phyloP scores from a whole-genome alignment of 2,797 vertebrate species.

The Zenarchopterus dispar region DNA sequence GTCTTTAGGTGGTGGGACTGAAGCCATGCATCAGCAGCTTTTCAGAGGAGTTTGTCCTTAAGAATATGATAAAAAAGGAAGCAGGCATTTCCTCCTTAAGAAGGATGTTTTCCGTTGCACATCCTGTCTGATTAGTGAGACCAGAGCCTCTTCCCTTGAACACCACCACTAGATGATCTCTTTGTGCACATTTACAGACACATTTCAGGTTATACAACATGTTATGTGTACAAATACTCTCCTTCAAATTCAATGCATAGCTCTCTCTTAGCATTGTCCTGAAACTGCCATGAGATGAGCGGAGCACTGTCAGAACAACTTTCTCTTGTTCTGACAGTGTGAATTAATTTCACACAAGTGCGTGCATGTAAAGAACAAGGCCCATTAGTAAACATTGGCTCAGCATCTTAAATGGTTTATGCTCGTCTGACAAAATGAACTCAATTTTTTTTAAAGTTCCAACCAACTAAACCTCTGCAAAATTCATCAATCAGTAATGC shows the following conservation, averaged over 20 bases:
- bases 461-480: background rate
- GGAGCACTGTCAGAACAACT: too few species aligned
- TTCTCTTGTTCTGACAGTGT: background rate
- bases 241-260: slow-evolving; percentile 45
- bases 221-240: slow-evolving; percentile 38
- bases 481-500: background rate
- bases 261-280: slow-evolving; percentile 21
- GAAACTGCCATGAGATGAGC: slow-evolving; percentile 41
- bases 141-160: slow-evolving; percentile 59
- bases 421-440: background rate
- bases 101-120: slow-evolving; percentile 75
- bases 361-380: background rate
- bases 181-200: slow-evolving; percentile 17
- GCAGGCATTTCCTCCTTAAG: slow-evolving; percentile 81
- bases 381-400: background rate
- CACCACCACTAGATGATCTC: slow-evolving; percentile 29
- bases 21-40: slow-evolving; percentile 61
- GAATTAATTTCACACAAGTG: too few species aligned
- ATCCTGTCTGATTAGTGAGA: slow-evolving; percentile 79
- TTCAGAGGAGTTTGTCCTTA: slow-evolving; percentile 70
- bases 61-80: slow-evolving; percentile 81
- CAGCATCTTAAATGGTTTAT: slow-evolving; percentile 5
- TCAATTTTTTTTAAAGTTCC: slow-evolving; percentile 4
- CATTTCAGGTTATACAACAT: slow-evolving; percentile 47
- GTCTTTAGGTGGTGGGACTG: slow-evolving; percentile 35